These are phyloP conservation scores for Eumaeus atala DNA, from an alignment of 1,140 invertebrate species.

Conservation along the genomic window DNA sequence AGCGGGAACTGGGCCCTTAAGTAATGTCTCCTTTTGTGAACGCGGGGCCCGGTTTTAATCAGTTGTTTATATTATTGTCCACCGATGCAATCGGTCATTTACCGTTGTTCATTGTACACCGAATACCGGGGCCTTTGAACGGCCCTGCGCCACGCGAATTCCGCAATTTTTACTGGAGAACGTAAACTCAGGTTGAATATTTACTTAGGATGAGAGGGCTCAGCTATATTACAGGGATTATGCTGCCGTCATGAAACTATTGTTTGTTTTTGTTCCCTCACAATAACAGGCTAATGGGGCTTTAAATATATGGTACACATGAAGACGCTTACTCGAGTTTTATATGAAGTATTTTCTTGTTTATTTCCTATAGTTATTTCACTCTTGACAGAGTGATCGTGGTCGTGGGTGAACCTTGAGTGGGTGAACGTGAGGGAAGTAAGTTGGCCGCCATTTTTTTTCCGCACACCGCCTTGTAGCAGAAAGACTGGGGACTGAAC, in stretches of 20 bases:
- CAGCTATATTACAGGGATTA: slow-evolving; percentile 7
- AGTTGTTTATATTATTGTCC: slow-evolving; percentile 62
- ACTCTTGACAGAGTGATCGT: no score
- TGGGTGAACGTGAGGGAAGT: no score
- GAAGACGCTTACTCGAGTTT: not conserved
- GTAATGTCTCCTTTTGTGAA: slow-evolving; percentile 61
- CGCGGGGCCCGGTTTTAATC: slow-evolving; percentile 45
- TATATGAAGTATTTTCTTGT: slow-evolving; percentile 8
- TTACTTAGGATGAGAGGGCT: slow-evolving; percentile 1
- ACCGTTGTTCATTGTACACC: slow-evolving; percentile 52
- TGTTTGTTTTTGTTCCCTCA: slow-evolving; percentile 6
- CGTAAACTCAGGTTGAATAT: not conserved
- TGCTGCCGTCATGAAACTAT: slow-evolving; percentile 4
- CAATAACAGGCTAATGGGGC: slow-evolving; percentile 7
- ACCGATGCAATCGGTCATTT: slow-evolving; percentile 51
- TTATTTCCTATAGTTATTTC: no score
- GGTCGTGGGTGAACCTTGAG: no score
- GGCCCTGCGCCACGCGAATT: slow-evolving; percentile 5
- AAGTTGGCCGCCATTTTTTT: no score
- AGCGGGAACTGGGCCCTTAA: slow-evolving; percentile 34
- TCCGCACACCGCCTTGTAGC: no score
- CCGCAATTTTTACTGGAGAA: not conserved
- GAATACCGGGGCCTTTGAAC: slow-evolving; percentile 24
- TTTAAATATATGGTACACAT: not conserved
- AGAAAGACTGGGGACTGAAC: no score